Evolutionary conservation across 2,113 vertebrate genomes (phyloP), one percentile per base, ranked within the genome.

Genomic region (Pelodiscus sinensis): DNA sequence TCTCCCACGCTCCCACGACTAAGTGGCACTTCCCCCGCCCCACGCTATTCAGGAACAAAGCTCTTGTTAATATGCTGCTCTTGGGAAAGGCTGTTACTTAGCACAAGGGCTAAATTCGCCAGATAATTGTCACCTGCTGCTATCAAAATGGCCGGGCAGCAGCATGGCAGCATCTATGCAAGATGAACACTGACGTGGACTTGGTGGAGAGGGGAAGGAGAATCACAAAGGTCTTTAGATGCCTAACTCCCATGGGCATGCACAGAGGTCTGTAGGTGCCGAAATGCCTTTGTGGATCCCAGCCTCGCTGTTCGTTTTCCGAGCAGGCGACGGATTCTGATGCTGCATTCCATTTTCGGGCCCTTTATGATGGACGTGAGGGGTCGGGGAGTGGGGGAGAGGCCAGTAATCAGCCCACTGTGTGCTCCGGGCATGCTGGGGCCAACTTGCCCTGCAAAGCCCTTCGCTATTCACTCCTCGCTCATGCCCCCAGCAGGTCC

Each of bases 161-260:
- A 50, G 11, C 2, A 0, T 0, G 8, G 78, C 54, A 71, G 3
- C 31, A n/a, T 68, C 62, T 9, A 8, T 14, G 15, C 31, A 68
- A n/a, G 16, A 68, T n/a, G n/a, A 68, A 68, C 62, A 19, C n/a
- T 68, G 16, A 65, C 12, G 13, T 62, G 60, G 27, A 14, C 60
- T 62, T 22, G 57, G 22, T 58, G 57, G 14, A 29, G 62, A 18
- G 9, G 19, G 7, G 57, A 22, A 25, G 57, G 57, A 9, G 9
- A 58, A 9, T 58, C 57, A 58, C 57, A 24, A 58, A 58, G 21
- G 21, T 25, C 10, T 68, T 68, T 15, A n/a, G 62, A 31, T 9
- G 16, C 31, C 31, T 68, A 18, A n/a, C 31, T 18, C 62, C 31
- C 62, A n/a, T n/a, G 14, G 62, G 29, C 14, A 54, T 54, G 10